phyloP scores from a whole-genome alignment of 2,888 invertebrate species.

The Zootermopsis nevadensis region DNA sequence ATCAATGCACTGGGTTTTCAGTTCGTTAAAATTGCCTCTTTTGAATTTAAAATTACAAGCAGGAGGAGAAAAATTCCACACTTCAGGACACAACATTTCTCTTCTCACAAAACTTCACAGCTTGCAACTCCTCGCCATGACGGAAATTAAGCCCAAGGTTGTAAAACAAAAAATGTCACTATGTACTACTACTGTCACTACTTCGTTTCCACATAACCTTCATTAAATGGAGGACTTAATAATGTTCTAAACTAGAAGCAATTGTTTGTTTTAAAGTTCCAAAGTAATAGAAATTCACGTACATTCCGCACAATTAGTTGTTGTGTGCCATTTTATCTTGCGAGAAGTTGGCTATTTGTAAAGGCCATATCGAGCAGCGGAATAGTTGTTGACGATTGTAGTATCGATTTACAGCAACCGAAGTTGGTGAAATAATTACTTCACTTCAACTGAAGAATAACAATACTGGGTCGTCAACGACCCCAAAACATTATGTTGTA shows the following conservation, averaged over 20 bases:
- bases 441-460: background rate
- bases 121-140: background rate
- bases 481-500: background rate
- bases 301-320: no score
- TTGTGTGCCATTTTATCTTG: no score
- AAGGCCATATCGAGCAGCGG: no score
- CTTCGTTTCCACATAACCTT: no score
- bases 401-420: constrained; percentile 24
- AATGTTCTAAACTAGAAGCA: no score
- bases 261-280: no score
- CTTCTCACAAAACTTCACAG: background rate
- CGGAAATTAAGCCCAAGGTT: no score
- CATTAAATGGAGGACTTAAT: no score
- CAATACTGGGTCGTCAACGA: background rate
- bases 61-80: constrained; percentile 67
- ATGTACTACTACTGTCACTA: no score
- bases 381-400: background rate
- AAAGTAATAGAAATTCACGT: no score
- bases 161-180: no score
- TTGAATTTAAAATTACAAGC: constrained; percentile 57
- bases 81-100: constrained; percentile 70
- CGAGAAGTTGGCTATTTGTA: no score
- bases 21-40: constrained; percentile 48
- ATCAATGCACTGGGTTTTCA: constrained; percentile 55
- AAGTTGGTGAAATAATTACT: background rate